phyloP scores from a whole-genome alignment of 2,888 invertebrate genomes.

The Apotomis betuletana region DNA sequence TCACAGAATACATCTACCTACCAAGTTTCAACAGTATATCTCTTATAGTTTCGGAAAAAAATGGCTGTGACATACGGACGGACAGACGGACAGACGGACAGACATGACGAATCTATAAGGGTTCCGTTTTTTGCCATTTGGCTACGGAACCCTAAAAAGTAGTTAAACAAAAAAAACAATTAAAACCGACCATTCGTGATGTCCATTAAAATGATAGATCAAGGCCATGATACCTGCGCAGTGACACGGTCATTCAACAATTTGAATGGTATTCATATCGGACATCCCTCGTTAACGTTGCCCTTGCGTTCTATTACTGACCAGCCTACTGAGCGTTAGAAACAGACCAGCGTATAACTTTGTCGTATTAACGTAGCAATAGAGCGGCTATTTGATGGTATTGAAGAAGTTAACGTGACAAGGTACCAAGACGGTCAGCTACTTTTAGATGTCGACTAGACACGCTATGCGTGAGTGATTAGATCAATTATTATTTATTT shows the following conservation, averaged over 20 bases:
- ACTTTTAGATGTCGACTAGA: background rate
- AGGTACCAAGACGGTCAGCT: background rate
- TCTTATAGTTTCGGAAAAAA: too few relatives aligned
- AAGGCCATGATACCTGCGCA: conserved; percentile 17
- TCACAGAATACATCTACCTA: too few relatives aligned
- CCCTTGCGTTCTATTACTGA: conserved; percentile 49
- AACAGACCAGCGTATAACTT: background rate
- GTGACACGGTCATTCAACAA: conserved; percentile 20
- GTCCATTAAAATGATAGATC: conserved; percentile 1
- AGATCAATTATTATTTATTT: conserved; percentile 2
- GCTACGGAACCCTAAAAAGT: too few relatives aligned
- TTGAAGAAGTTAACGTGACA: background rate
- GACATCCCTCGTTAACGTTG: conserved; percentile 49
- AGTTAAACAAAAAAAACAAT: background rate
- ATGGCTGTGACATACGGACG: too few relatives aligned
- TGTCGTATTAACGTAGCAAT: background rate
- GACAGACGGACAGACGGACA: too few relatives aligned
- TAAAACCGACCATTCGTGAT: background rate
- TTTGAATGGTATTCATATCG: conserved; percentile 45
- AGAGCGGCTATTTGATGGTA: background rate
- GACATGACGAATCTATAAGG: too few relatives aligned
- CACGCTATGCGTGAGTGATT: conserved; percentile 17
- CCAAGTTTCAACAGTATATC: too few relatives aligned
- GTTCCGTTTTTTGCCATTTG: too few relatives aligned
- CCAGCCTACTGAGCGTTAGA: background rate